Conservation (phyloP, 2,888 invertebrate species). For the Chrysina gloriosa region DNA sequence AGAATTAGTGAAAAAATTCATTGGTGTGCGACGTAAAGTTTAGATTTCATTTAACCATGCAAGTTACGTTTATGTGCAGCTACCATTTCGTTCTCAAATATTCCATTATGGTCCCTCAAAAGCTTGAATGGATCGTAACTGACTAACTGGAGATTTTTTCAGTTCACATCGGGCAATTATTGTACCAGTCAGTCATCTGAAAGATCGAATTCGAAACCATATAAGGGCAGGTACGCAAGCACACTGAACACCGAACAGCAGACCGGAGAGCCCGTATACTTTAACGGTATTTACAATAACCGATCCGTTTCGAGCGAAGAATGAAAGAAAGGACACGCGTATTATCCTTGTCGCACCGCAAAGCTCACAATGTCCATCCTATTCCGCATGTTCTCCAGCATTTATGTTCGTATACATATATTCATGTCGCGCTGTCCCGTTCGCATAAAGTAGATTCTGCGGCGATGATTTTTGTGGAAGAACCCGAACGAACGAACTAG, state of each 20-base stretch:
- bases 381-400: not conserved
- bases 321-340: not conserved
- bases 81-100: constrained; percentile 7
- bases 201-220: constrained; percentile 10
- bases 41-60: not conserved
- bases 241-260: constrained; percentile 13
- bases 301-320: not conserved
- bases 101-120: not conserved
- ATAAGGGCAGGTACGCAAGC: not conserved
- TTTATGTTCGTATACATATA: constrained; percentile 13
- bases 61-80: not conserved
- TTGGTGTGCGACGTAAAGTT: too few species aligned
- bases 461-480: constrained; percentile 24
- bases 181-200: constrained; percentile 4
- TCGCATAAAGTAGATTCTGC: not conserved
- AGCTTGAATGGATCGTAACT: constrained; percentile 2
- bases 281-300: constrained; percentile 20
- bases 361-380: not conserved
- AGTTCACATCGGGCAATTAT: not conserved
- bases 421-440: not conserved
- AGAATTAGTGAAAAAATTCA: too few species aligned
- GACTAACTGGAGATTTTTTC: not conserved
- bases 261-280: constrained; percentile 8
- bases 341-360: not conserved
- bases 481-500: constrained; percentile 11